Evolutionary conservation across 2,113 vertebrate genomes (phyloP).

Genomic region (Microtus pennsylvanicus): DNA sequence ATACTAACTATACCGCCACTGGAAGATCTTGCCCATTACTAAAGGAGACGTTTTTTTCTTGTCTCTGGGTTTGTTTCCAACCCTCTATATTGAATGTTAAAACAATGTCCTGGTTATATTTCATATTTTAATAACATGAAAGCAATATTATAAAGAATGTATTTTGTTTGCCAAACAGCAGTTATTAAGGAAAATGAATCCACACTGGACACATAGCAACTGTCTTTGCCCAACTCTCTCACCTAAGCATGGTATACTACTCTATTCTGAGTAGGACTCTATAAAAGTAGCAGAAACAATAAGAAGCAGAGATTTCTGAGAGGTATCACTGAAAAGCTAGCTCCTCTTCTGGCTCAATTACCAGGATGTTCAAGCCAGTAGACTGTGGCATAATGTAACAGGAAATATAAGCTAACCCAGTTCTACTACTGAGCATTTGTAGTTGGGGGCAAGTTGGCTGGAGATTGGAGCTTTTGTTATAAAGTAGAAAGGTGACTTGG

Average conservation of each 20-base stretch:
- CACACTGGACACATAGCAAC: neutral
- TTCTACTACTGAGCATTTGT: neutral
- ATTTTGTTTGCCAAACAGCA: neutral
- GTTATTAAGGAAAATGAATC: neutral
- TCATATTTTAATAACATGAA: neutral
- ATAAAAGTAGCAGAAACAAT: neutral
- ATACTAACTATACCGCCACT: too few species aligned
- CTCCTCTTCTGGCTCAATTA: neutral
- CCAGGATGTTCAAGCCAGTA: neutral
- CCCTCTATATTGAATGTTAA: neutral
- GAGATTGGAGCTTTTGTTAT: neutral
- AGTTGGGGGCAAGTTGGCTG: neutral
- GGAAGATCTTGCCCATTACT: neutral
- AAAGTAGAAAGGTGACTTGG: neutral
- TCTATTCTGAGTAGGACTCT: neutral
- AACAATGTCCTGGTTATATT: neutral
- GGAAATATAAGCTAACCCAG: neutral
- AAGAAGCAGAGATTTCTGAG: neutral
- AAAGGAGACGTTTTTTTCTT: neutral
- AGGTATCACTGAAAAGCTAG: neutral
- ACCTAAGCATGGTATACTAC: neutral
- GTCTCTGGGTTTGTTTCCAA: neutral
- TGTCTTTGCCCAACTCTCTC: neutral
- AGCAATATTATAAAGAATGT: neutral
- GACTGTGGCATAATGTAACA: accelerated